Percentiles rank a stretch among this genome's conserved stretches.
Conservation (phyloP, 2,888 invertebrate genomes). For the Apotomis betuletana region DNA sequence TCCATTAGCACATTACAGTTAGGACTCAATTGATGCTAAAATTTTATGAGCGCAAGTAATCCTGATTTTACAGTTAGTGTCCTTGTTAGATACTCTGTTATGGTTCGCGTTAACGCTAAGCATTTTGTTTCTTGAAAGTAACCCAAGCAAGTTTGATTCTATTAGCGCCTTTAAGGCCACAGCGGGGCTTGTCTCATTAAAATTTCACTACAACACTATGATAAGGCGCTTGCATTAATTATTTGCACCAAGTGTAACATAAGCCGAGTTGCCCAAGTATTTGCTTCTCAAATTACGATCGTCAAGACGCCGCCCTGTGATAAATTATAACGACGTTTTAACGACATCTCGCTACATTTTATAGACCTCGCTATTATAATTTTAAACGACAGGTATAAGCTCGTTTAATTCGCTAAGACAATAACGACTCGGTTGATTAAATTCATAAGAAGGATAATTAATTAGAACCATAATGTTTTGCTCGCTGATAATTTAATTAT, state of each 20-base stretch:
- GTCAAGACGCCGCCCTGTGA: constrained; percentile 34
- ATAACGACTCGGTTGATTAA: constrained; percentile 21
- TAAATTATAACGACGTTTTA: constrained; percentile 42
- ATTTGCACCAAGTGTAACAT: constrained; percentile 52
- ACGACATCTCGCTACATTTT: constrained; percentile 38
- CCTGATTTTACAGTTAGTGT: constrained; percentile 27
- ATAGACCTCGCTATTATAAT: constrained; percentile 36
- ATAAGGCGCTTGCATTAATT: constrained; percentile 58
- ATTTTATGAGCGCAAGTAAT: constrained; percentile 31
- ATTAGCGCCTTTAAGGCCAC: constrained; percentile 59
- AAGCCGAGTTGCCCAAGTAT: constrained; percentile 44
- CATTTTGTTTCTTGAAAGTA: constrained; percentile 60
- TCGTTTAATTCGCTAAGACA: constrained; percentile 18
- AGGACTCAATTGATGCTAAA: constrained; percentile 23
- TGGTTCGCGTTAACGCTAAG: constrained; percentile 50
- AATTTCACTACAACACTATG: constrained; percentile 66
- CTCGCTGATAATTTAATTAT: constrained; percentile 8
- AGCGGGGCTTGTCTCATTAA: constrained; percentile 66
- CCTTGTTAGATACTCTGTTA: constrained; percentile 17
- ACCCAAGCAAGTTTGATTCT: constrained; percentile 61
- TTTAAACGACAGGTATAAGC: constrained; percentile 30
- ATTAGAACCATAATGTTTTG: not conserved
- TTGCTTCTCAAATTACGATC: constrained; percentile 39
- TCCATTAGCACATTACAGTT: constrained; percentile 27
- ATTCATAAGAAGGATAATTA: constrained; percentile 7